Percentiles rank a stretch among this genome's conserved stretches.
phyloP scores from a whole-genome alignment of 2,113 vertebrate species.

The Lethenteron reissneri region DNA sequence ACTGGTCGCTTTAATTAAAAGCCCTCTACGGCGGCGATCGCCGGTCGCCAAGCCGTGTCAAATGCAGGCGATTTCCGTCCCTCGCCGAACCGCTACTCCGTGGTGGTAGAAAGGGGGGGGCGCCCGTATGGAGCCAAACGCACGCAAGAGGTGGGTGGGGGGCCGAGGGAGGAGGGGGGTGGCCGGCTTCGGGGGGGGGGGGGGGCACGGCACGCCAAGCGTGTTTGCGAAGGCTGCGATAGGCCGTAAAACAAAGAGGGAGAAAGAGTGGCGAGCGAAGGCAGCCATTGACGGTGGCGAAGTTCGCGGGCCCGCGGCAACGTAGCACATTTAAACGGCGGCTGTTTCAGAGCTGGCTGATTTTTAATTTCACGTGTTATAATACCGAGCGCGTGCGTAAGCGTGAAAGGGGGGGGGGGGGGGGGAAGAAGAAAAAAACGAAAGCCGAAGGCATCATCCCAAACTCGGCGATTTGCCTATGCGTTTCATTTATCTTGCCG shows the following conservation, averaged over 20 bases:
- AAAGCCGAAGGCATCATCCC: not conserved
- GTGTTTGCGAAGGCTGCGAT: conserved; percentile 1
- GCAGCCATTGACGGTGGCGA: conserved; percentile 4
- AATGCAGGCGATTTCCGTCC: too few species aligned
- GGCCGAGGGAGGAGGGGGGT: too few species aligned
- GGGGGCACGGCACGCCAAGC: too few species aligned
- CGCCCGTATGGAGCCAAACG: too few species aligned
- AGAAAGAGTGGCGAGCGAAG: too few species aligned
- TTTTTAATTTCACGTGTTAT: conserved; percentile 5
- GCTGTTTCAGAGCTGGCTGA: conserved; percentile 5
- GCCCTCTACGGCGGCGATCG: too few species aligned
- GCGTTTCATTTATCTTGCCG: conserved; percentile 7
- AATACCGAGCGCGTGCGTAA: conserved; percentile 3
- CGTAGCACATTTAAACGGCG: not conserved
- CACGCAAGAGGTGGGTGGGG: too few species aligned
- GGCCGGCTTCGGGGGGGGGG: too few species aligned
- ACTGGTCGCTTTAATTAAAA: too few species aligned
- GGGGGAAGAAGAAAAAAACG: not conserved
- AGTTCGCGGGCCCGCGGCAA: conserved; percentile 4
- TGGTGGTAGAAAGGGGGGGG: too few species aligned
- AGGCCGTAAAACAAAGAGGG: not conserved
- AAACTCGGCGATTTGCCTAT: conserved; percentile 7
- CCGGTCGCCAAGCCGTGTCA: too few species aligned
- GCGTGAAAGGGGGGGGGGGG: not conserved
- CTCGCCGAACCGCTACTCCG: too few species aligned